A percentile compares a stretch with the other conserved stretches of the same genome.
Evolutionary conservation across 2,888 invertebrate species (phyloP).

Genomic region (Drosophila robusta): DNA sequence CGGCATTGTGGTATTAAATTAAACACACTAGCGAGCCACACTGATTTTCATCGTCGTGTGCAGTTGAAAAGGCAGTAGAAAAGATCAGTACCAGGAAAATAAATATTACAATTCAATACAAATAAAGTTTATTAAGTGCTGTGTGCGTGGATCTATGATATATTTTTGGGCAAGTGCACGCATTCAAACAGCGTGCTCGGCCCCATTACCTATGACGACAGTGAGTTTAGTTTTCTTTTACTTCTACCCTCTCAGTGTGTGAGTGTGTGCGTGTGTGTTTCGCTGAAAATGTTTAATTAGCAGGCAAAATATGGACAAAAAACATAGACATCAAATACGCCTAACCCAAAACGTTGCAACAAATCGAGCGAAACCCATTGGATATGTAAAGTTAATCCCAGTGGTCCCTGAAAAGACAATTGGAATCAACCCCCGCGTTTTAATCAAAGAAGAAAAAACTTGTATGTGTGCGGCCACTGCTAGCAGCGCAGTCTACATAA

Average conservation of each 20-base stretch:
- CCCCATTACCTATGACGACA: conserved; percentile 72
- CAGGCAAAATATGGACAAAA: conserved; percentile 57
- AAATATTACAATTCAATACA: conserved; percentile 49
- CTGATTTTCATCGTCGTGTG: conserved; percentile 60
- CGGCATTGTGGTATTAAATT: conserved; percentile 41
- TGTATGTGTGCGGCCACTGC: conserved; percentile 65
- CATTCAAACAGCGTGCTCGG: conserved; percentile 59
- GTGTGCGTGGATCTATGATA: conserved; percentile 56
- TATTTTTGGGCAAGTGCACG: conserved; percentile 52
- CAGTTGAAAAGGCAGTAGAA: conserved; percentile 67
- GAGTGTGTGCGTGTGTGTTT: conserved; percentile 67
- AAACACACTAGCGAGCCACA: conserved; percentile 29
- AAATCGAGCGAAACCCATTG: conserved; percentile 20
- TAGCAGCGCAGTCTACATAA: conserved; percentile 58
- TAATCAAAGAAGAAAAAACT: conserved; percentile 59
- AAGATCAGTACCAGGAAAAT: conserved; percentile 62
- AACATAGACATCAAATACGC: conserved; percentile 31
- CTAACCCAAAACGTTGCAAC: conserved; percentile 26
- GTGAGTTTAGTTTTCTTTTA: conserved; percentile 69
- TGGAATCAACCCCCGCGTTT: conserved; percentile 75
- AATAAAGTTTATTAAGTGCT: conserved; percentile 60
- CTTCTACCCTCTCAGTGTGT: conserved; percentile 49
- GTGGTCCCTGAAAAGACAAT: conserved; percentile 51
- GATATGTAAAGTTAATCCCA: conserved; percentile 23
- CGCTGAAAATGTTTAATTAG: conserved; percentile 78